These are phyloP conservation scores for Atta cephalotes DNA, from an alignment of 1,140 invertebrate species.

Conservation along the genomic window DNA sequence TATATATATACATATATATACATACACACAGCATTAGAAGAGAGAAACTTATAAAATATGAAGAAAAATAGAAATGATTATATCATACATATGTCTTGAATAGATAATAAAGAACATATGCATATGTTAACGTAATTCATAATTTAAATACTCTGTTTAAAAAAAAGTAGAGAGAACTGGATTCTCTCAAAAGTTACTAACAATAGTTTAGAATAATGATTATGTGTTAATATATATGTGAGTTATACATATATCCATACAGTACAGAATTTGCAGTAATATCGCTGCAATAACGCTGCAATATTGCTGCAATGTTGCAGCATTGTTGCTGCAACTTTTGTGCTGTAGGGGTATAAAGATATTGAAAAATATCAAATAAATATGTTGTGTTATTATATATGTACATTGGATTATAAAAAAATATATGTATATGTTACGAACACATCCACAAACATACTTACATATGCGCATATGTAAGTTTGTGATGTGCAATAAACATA, in stretches of 20 bases:
- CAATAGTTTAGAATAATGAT: slow-evolving; percentile 30
- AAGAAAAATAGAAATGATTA: slow-evolving; percentile 3
- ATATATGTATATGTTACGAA: slow-evolving; percentile 75
- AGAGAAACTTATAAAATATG: not conserved
- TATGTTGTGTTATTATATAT: slow-evolving; percentile 67
- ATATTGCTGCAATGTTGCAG: too few species aligned
- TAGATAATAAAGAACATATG: slow-evolving; percentile 35
- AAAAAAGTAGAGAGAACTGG: slow-evolving; percentile 30
- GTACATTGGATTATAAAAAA: slow-evolving; percentile 72
- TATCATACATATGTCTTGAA: slow-evolving; percentile 14
- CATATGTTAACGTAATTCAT: slow-evolving; percentile 70
- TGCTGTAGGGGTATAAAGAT: not conserved
- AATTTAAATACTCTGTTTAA: slow-evolving; percentile 68
- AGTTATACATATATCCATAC: not conserved
- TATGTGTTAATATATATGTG: slow-evolving; percentile 51
- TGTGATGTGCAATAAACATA: slow-evolving; percentile 75
- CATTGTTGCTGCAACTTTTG: too few species aligned
- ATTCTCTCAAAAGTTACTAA: slow-evolving; percentile 18
- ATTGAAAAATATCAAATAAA: slow-evolving; percentile 55
- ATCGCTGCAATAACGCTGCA: too few species aligned
- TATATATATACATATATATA: too few species aligned
- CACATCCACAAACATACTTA: slow-evolving; percentile 72
- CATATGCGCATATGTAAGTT: slow-evolving; percentile 75
- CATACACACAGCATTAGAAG: not conserved
- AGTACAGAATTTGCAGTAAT: too few species aligned